These are phyloP conservation scores for Scolopax mira DNA, from an alignment of 2,113 vertebrate species.

Conservation along the genomic window DNA sequence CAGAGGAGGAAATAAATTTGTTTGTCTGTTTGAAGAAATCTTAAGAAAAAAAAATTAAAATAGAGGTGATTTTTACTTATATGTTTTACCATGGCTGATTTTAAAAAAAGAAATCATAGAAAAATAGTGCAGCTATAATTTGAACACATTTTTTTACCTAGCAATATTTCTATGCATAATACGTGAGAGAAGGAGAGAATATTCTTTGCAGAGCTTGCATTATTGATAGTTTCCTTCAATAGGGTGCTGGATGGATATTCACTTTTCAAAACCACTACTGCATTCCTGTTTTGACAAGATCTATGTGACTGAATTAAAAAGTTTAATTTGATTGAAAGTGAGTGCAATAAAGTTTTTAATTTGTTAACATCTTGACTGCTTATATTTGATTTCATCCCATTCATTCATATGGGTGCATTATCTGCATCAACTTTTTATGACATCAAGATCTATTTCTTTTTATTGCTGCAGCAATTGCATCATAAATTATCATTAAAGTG, in stretches of 20 bases:
- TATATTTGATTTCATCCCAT: conserved; percentile 15
- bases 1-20: not conserved
- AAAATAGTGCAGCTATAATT: not conserved
- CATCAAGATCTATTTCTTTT: conserved; percentile 38
- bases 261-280: not conserved
- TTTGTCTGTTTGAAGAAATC: not conserved
- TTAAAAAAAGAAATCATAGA: not conserved
- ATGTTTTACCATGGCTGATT: not conserved
- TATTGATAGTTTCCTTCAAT: not conserved
- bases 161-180: not conserved
- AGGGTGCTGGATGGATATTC: not conserved
- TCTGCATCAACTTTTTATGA: conserved; percentile 36
- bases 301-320: not conserved
- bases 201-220: not conserved
- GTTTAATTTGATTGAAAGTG: conserved; percentile 4
- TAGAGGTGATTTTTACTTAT: not conserved
- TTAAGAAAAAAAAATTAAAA: not conserved
- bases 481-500: conserved; percentile 51
- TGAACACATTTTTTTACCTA: not conserved
- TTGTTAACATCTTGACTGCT: conserved; percentile 4
- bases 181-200: not conserved
- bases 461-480: conserved; percentile 22
- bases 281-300: not conserved
- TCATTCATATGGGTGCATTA: conserved; percentile 1
- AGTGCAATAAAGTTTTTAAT: conserved; percentile 2